These are phyloP conservation scores for Drosophila subquinaria DNA, from an alignment of 2,888 invertebrate species.

Conservation along the genomic window DNA sequence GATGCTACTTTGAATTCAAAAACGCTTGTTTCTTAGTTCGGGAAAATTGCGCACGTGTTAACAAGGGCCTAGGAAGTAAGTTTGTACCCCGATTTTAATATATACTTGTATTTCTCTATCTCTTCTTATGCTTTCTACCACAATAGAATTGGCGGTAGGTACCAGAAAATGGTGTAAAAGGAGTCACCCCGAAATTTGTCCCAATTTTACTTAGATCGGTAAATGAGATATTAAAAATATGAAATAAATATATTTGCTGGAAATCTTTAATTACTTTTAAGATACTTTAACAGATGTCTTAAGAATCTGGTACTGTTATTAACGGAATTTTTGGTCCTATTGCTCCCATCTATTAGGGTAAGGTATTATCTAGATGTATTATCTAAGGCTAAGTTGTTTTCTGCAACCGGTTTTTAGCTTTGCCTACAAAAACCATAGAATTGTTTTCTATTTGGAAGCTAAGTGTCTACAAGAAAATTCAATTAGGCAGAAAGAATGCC, in stretches of 20 bases:
- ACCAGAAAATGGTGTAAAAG: background rate
- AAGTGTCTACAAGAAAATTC: slow-evolving; percentile 17
- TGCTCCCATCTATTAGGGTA: background rate
- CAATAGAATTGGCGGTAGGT: background rate
- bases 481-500: slow-evolving; percentile 35
- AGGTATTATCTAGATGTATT: background rate
- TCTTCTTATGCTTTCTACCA: background rate
- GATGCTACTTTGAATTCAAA: slow-evolving; percentile 3
- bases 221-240: no score
- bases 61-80: background rate
- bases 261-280: no score
- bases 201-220: background rate
- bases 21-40: slow-evolving; percentile 1
- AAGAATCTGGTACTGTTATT: no score
- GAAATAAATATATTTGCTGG: no score
- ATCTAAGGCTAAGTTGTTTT: background rate
- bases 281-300: no score
- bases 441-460: background rate
- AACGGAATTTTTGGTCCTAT: background rate
- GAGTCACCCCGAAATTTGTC: background rate
- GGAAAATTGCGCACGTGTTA: slow-evolving; percentile 1
- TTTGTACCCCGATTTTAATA: background rate
- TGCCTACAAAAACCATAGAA: background rate
- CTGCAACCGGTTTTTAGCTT: background rate
- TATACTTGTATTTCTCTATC: background rate